A percentile compares a stretch with the other conserved stretches of the same genome.
These are phyloP conservation scores for Bambusicola thoracicus DNA, from an alignment of 2,113 vertebrate species.

Conservation along the genomic window DNA sequence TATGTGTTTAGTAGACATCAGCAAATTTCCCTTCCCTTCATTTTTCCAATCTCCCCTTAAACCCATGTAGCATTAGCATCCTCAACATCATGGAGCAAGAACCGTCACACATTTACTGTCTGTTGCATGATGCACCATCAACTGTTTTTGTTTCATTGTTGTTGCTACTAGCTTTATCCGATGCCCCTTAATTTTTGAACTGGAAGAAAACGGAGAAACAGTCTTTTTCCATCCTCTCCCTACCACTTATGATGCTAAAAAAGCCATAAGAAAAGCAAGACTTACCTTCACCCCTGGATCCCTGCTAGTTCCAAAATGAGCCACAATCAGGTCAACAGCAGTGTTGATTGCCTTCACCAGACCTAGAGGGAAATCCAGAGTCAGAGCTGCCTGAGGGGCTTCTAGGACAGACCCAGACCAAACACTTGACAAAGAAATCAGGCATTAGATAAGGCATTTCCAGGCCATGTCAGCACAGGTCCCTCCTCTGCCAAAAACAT, in stretches of 20 bases:
- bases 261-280: not conserved
- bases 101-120: not conserved
- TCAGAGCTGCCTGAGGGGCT: not conserved
- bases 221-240: not conserved
- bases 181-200: not conserved
- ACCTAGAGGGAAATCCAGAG: conserved; percentile 70
- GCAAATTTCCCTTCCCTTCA: not conserved
- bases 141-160: not conserved
- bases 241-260: not conserved
- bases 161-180: not conserved
- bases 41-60: not conserved
- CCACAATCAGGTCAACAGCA: conserved; percentile 95
- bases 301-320: conserved; percentile 94
- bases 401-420: not conserved
- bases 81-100: not conserved
- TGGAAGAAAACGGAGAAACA: not conserved
- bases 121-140: fast-evolving
- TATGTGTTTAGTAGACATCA: not conserved
- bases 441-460: not conserved
- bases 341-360: conserved; percentile 95
- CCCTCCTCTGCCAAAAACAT: not conserved
- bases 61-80: not conserved
- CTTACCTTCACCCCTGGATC: conserved; percentile 93
- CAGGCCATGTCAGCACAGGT: not conserved
- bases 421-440: not conserved